Percentiles rank a stretch among this genome's conserved stretches.
These are phyloP conservation scores for Leptodactylus fallax DNA, from an alignment of 2,797 vertebrate genomes.

Conservation along the genomic window DNA sequence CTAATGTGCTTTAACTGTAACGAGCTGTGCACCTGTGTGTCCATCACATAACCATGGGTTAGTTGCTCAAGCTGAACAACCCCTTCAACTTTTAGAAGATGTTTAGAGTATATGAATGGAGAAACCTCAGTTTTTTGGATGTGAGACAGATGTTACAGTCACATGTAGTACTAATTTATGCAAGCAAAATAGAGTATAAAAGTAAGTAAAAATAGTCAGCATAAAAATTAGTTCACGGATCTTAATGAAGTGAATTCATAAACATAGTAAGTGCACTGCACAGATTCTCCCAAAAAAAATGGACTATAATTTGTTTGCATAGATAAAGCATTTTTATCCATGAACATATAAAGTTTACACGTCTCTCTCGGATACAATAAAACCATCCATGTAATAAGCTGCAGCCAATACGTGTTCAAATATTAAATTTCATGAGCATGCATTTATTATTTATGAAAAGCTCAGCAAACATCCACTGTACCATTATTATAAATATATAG, in stretches of 20 bases:
- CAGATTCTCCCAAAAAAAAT: background rate
- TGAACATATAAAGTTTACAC: background rate
- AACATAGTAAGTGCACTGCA: background rate
- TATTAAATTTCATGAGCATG: conserved; percentile 52
- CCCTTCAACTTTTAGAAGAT: too few species aligned
- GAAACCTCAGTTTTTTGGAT: too few species aligned
- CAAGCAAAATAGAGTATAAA: background rate
- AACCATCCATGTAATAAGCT: conserved; percentile 35
- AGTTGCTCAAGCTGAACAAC: too few species aligned
- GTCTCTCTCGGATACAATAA: background rate
- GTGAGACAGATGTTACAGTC: too few species aligned
- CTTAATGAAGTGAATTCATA: background rate
- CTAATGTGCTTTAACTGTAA: too few species aligned
- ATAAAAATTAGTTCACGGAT: background rate
- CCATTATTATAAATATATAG: conserved; percentile 41
- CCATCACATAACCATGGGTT: too few species aligned
- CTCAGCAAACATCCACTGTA: conserved; percentile 43
- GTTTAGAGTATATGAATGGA: too few species aligned
- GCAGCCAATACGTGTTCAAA: conserved; percentile 39
- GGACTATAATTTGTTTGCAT: conserved; percentile 1
- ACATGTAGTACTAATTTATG: too few species aligned
- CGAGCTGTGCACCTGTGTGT: too few species aligned
- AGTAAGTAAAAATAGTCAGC: background rate
- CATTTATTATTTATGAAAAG: conserved; percentile 57
- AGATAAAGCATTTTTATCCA: background rate